Evolutionary conservation across 2,113 vertebrate species (phyloP).

Genomic region (Sminthopsis crassicaudata): DNA sequence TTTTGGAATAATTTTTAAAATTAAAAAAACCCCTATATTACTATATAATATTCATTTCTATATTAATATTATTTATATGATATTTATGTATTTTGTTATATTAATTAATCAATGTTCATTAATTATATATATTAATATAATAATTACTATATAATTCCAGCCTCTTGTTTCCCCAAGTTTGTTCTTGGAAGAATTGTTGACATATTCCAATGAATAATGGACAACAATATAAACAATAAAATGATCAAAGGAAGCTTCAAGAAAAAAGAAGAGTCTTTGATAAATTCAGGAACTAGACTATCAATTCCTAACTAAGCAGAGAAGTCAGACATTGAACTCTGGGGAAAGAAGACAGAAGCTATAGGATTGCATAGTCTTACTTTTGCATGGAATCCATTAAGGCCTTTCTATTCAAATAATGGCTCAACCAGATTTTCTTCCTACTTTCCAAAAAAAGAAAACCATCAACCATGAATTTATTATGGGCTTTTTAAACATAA

Average conservation of each 20-base stretch:
- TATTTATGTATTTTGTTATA: no score
- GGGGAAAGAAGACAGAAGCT: neutral
- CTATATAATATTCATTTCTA: no score
- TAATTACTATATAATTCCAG: slow-evolving; percentile 13
- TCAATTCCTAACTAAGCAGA: neutral
- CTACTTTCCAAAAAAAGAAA: slow-evolving; percentile 20
- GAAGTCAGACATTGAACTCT: neutral
- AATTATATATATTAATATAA: no score
- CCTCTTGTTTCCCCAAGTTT: neutral
- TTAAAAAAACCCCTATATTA: slow-evolving; percentile 35
- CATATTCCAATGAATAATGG: neutral
- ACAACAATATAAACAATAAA: slow-evolving; percentile 5
- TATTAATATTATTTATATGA: no score
- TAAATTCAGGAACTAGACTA: slow-evolving; percentile 2
- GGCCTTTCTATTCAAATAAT: fast-evolving
- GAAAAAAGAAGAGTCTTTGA: slow-evolving; percentile 6
- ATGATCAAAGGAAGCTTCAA: neutral
- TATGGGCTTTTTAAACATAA: neutral
- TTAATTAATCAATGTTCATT: no score
- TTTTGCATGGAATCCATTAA: neutral
- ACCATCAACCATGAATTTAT: neutral
- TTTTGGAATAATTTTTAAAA: neutral
- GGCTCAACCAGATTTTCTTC: neutral
- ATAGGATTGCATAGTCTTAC: neutral
- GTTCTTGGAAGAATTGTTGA: slow-evolving; percentile 26